These are phyloP conservation scores for Neoniphon sammara DNA, from an alignment of 2,797 vertebrate species.

Conservation along the genomic window DNA sequence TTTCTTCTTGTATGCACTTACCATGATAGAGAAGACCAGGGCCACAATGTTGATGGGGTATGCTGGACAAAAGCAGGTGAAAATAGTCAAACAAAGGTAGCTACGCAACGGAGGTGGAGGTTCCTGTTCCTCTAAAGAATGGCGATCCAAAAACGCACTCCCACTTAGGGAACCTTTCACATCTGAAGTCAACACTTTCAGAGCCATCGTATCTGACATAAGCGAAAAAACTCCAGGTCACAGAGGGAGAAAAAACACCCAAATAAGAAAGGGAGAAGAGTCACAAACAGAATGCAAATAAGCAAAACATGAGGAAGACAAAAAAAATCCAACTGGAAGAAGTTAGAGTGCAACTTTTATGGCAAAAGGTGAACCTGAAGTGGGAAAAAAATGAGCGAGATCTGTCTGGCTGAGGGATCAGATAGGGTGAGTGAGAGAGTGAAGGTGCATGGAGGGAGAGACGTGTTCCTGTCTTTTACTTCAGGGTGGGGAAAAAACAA, in stretches of 20 bases:
- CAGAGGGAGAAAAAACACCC: constrained; percentile 1
- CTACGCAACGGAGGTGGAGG: constrained; percentile 78
- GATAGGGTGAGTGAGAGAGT: background rate
- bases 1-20: constrained; percentile 73
- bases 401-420: background rate
- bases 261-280: constrained; percentile 4
- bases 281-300: background rate
- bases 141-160: constrained; percentile 76
- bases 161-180: constrained; percentile 79
- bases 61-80: constrained; percentile 92
- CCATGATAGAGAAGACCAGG: constrained; percentile 92
- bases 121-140: constrained; percentile 80
- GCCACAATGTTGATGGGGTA: constrained; percentile 93
- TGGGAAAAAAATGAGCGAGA: constrained; percentile 2
- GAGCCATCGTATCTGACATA: constrained; percentile 67
- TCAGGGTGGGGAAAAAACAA: constrained; percentile 28
- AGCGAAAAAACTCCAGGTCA: constrained; percentile 3
- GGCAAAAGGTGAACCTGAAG: constrained; percentile 13
- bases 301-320: background rate
- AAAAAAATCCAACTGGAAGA: constrained; percentile 21
- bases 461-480: constrained; percentile 2
- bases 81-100: constrained; percentile 89
- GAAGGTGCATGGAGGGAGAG: background rate
- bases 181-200: constrained; percentile 72
- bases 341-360: constrained; percentile 19